These are phyloP conservation scores for Pterostichus madidus DNA, from an alignment of 2,888 invertebrate species.

Conservation along the genomic window DNA sequence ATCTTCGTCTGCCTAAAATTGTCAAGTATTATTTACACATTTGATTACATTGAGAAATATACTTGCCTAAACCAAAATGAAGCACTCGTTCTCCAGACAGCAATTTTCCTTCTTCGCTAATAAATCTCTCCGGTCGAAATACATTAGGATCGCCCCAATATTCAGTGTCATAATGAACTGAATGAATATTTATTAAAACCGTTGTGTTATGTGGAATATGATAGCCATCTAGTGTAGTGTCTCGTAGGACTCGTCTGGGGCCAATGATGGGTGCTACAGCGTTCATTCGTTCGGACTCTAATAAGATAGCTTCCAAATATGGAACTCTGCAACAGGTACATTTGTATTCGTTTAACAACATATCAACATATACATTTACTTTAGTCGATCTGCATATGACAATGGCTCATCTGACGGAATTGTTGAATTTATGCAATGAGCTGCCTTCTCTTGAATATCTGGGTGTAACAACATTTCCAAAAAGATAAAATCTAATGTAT, in stretches of 20 bases:
- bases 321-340: constrained; percentile 75
- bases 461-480: constrained; percentile 81
- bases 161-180: constrained; percentile 80
- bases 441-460: constrained; percentile 81
- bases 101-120: constrained; percentile 75
- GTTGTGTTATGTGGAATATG: constrained; percentile 75
- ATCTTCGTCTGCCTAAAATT: constrained; percentile 81
- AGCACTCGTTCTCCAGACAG: constrained; percentile 73
- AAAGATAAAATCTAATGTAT: constrained; percentile 82
- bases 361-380: constrained; percentile 73
- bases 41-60: neutral
- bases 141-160: constrained; percentile 82
- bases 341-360: too few species aligned
- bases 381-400: constrained; percentile 76
- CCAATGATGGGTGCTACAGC: constrained; percentile 77
- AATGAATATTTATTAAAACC: constrained; percentile 74
- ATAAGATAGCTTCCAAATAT: constrained; percentile 79
- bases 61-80: constrained; percentile 76
- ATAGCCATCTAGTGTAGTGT: constrained; percentile 80
- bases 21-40: neutral
- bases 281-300: constrained; percentile 78
- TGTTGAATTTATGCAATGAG: constrained; percentile 79
- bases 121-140: constrained; percentile 84
- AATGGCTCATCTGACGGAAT: constrained; percentile 76
- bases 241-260: constrained; percentile 78